Conservation (phyloP, 1,140 invertebrate species). For the Diploscapter pachys region DNA sequence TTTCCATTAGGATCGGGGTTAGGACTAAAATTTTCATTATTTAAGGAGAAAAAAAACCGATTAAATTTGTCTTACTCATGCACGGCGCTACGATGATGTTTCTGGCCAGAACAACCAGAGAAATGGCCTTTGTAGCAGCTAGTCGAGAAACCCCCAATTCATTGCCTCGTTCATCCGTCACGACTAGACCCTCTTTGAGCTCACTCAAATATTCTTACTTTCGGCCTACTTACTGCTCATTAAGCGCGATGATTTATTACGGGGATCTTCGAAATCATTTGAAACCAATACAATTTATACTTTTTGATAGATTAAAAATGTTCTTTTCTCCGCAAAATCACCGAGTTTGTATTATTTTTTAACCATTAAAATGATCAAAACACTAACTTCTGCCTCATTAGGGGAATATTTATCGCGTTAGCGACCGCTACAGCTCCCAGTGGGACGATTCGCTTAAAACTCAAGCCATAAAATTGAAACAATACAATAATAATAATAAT, state of each 20-base stretch:
- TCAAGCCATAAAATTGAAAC: too few relatives aligned
- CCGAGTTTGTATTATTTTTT: too few relatives aligned
- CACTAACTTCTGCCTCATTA: conserved; percentile 72
- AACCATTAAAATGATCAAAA: conserved; percentile 3
- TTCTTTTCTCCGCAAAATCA: too few relatives aligned
- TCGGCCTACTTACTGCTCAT: too few relatives aligned
- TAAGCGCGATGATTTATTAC: too few relatives aligned
- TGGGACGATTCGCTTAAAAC: conserved; percentile 68
- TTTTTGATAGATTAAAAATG: too few relatives aligned
- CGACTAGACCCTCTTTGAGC: conserved; percentile 73
- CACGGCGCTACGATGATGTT: conserved; percentile 41
- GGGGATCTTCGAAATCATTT: too few relatives aligned
- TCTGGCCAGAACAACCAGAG: conserved; percentile 38
- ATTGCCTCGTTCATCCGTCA: conserved; percentile 68
- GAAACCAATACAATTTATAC: too few relatives aligned
- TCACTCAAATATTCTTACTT: conserved; percentile 67
- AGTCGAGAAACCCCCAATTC: conserved; percentile 32
- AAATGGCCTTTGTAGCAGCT: conserved; percentile 38
- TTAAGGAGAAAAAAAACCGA: background rate
- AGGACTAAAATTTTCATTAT: conserved; percentile 32
- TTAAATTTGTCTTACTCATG: conserved; percentile 33
- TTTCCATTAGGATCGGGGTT: conserved; percentile 40
- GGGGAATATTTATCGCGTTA: conserved; percentile 85
- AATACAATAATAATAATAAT: too few relatives aligned
- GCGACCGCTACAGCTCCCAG: conserved; percentile 82